phyloP scores from a whole-genome alignment of 2,797 vertebrate genomes.

The Phoeniculus purpureus region DNA sequence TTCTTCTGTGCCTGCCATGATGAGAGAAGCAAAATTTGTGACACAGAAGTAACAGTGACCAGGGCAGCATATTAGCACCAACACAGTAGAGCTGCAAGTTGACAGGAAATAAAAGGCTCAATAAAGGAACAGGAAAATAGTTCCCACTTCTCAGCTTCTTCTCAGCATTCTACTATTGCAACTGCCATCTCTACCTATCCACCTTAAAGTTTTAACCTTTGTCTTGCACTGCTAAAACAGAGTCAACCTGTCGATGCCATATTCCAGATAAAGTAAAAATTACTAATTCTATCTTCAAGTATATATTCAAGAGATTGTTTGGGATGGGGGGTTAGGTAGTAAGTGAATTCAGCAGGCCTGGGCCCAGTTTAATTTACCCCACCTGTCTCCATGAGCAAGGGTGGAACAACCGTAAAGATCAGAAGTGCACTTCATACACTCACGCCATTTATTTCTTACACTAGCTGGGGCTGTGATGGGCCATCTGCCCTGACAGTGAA shows the following conservation, averaged over 20 bases:
- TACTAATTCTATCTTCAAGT: not conserved
- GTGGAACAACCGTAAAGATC: not conserved
- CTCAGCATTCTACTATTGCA: not conserved
- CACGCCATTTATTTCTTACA: not conserved
- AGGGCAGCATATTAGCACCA: not conserved
- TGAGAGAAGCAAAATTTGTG: not conserved
- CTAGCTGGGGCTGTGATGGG: not conserved
- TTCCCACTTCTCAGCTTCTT: not conserved
- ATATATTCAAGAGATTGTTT: not conserved
- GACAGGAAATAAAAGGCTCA: not conserved
- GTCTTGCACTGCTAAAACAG: not conserved
- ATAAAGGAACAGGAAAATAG: not conserved
- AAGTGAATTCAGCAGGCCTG: not conserved
- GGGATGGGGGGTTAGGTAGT: not conserved
- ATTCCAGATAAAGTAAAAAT: not conserved
- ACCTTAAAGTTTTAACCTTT: not conserved
- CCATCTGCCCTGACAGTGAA: not conserved
- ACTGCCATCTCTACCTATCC: not conserved
- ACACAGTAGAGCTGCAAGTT: not conserved
- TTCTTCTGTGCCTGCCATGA: not conserved
- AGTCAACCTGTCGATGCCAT: not conserved
- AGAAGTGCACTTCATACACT: not conserved
- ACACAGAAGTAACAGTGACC: not conserved
- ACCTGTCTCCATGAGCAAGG: not conserved
- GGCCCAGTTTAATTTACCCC: not conserved